Percentiles rank a stretch among this genome's conserved stretches.
Evolutionary conservation across 2,888 invertebrate genomes (phyloP).

Genomic region (Aleiodes testaceus): DNA sequence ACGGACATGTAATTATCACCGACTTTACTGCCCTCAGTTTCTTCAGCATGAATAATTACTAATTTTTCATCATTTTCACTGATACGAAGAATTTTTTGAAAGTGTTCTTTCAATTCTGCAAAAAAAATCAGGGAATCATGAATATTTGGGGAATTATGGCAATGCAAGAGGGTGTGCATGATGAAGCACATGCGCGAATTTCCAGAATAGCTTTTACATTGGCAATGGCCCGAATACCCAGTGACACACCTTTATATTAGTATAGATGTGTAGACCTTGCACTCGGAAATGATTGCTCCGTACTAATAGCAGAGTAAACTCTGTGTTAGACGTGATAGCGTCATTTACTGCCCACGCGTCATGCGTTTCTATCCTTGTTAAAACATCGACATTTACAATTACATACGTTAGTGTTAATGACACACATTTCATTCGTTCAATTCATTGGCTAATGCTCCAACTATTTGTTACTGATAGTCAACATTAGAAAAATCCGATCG

Average conservation of each 20-base stretch:
- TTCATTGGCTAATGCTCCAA: too few relatives aligned
- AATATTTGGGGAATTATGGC: too few relatives aligned
- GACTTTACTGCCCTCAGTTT: conserved; percentile 55
- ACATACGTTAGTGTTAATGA: conserved; percentile 18
- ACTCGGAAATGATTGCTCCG: conserved; percentile 20
- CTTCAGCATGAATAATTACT: conserved; percentile 49
- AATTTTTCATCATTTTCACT: conserved; percentile 56
- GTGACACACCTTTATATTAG: conserved; percentile 51
- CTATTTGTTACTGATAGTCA: too few relatives aligned
- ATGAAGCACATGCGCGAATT: conserved; percentile 30
- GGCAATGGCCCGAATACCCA: conserved; percentile 56
- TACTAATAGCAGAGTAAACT: not conserved
- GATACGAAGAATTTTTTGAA: conserved; percentile 48
- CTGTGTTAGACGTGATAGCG: conserved; percentile 20
- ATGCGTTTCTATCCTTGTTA: conserved; percentile 18
- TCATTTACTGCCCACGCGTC: conserved; percentile 30
- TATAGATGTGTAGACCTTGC: conserved; percentile 31
- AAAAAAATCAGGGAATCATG: too few relatives aligned
- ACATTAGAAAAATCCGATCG: too few relatives aligned
- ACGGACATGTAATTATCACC: conserved; percentile 62
- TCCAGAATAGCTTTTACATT: conserved; percentile 47
- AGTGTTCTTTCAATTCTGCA: conserved; percentile 24
- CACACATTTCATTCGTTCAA: not conserved
- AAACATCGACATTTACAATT: conserved; percentile 9
- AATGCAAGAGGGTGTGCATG: conserved; percentile 2